Base-by-base conservation (phyloP, 2,888 invertebrate genomes). In the Lamellibrachia columna region DNA sequence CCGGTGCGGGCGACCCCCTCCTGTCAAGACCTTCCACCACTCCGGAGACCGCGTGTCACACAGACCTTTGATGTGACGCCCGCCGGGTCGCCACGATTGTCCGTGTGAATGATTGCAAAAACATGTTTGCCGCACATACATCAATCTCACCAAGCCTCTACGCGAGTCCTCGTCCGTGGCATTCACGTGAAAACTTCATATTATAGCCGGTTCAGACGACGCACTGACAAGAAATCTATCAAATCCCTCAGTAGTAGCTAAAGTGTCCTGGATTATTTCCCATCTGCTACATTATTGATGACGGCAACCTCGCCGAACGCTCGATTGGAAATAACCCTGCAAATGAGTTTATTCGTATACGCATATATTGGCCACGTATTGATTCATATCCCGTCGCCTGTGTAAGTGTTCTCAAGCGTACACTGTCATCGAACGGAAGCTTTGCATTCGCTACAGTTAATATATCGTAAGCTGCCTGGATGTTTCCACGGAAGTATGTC, bases 261-360 rank as follows among this genome's bases (percentile, higher is more conserved):
- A 75, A 75, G 75, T 75, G 15, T 75, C 75, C 75, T 15, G 58
- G 75, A 75, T 75, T 75, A 75, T 75, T 75, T 75, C 75, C n/a
- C 75, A 75, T 75, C 75, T 15, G 75, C 75, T 75, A n/a, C 75
- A 75, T 75, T 22, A 75, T 75, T 75, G 75, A 75, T 75, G 75
- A 75, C 75, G n/a, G 75, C 75, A 75, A 75, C 75, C 75, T 75
- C 75, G n/a, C 15, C n/a, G 15, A 75, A 75, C 75, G 75, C 75
- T 75, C 75, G 75, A 75, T 22, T 75, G 75, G 75, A 75, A 75
- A 75, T 75, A 75, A 75, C 75, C 22, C 75, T 75, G 75, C 75
- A 75, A 75, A 75, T 75, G 75, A 75, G 75, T 75, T 75, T 75
- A 75, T 75, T 75, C 75, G 75, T 75, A 75, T 75, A 22, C 75